Evolutionary conservation across 2,888 invertebrate genomes (phyloP), one percentile per base, ranked within the genome.

Genomic region (Dasysyrphus albostriatus): DNA sequence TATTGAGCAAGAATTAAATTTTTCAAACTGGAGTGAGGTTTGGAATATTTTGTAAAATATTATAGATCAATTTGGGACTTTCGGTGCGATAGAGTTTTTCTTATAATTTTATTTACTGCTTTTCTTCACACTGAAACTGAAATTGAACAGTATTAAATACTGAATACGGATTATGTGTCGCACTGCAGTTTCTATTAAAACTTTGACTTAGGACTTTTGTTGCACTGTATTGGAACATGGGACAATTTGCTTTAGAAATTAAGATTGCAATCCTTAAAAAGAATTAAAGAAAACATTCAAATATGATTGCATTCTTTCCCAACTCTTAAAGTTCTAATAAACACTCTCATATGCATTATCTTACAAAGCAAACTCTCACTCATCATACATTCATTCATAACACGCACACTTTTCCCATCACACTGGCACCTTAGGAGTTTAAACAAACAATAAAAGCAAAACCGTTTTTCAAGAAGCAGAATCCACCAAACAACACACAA

Each of bases 371-470:
- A 16, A 14, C 56, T 32, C 5, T 59, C 65, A 56, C 29, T n/a
- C 56, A 16, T 44, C 58, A 73, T 14, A 61, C 63, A 34, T 32
- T 65, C 16, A 47, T 9, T 34, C 67, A 37, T 12, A n/a, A 16
- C 47, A 34, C 19, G 24, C 61, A 58, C 19, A 44, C 49, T 9
- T 54, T 75, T 75, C 65, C 77, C 77, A 85, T 74, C 69, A 82
- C 77, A 78, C 85, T 82, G 77, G 82, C 82, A 82, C 85, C 85
- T 77, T 76, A 81, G 77, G 75, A 69, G n/a, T 69, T 54, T 37
- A 39, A 29, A 5, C 16, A n/a, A n/a, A n/a, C n/a, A n/a, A n/a
- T n/a, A 19, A 54, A 47, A 39, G 7, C 29, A 14, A 54, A 51
- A 58, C 34, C 19, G 6, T 10, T 56, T n/a, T 39, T n/a, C 3